Base-by-base conservation (phyloP, 2,888 invertebrate genomes). In the Scelioninae gen. 1 region DNA sequence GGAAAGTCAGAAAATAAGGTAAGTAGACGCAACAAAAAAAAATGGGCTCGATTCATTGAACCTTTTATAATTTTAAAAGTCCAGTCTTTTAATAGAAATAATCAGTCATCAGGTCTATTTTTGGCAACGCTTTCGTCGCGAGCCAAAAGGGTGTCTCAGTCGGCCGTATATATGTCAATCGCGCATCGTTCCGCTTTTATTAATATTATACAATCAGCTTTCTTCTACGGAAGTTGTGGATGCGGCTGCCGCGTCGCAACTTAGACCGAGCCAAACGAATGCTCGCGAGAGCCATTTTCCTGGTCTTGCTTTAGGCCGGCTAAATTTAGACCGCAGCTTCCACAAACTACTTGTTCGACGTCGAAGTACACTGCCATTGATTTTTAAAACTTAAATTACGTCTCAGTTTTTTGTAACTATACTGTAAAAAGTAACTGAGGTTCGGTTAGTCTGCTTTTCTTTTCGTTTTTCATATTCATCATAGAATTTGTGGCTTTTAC, bases 241-340 rank as follows among this genome's bases (percentile, higher is more conserved):
- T 13, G 23, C 38, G n/a, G n/a, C 31, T 10, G 63, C 45, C n/a
- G 60, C 51, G 31, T 29, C 23, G 16, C 8, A 15, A 15, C 38
- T 31, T 45, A 45, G 45, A 0, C 49, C 45, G 51, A 23, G 51
- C 40, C 65, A 15, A 38, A n/a, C 38, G 49, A 63, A 71, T 11
- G 23, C 62, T 16, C 43, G 16, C 58, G 55, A 90, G 91, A 91
- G 90, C 89, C 90, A 91, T 91, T 92, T 91, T 91, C 91, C 90
- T 90, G 91, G 91, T 91, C 91, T 91, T 90, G 90, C 92, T 92
- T 92, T 92, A 91, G 92, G 91, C 88, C 86, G 84, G 90, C 92
- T 92, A 92, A 91, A 90, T 91, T 90, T 92, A 92, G 88, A 87
- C 84, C 82, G 86, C 88, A 89, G 88, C 88, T 90, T 75, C 88